A percentile compares a stretch with the other conserved stretches of the same genome.
These are phyloP conservation scores for Lophius americanus DNA, from an alignment of 2,797 vertebrate genomes.

Conservation along the genomic window DNA sequence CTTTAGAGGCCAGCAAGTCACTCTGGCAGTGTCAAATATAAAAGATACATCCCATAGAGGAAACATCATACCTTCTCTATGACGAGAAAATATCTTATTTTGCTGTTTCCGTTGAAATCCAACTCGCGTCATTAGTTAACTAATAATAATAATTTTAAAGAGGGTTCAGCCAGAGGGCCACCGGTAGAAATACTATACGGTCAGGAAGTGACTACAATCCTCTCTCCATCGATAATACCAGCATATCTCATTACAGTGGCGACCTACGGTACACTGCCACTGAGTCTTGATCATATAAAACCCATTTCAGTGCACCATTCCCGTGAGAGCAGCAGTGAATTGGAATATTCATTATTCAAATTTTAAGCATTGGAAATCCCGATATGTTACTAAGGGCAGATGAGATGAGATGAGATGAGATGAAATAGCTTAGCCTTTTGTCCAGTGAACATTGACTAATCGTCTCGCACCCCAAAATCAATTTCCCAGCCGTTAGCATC, in stretches of 20 bases:
- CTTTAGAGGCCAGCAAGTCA: conserved; percentile 52
- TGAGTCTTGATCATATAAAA: conserved; percentile 76
- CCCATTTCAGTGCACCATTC: conserved; percentile 67
- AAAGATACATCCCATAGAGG: conserved; percentile 30
- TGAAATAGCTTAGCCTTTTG: conserved; percentile 83
- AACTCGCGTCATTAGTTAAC: conserved; percentile 76
- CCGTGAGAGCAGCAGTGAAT: conserved; percentile 51
- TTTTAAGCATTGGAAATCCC: conserved; percentile 81
- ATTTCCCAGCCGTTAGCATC: conserved; percentile 79
- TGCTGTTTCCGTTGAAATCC: conserved; percentile 36
- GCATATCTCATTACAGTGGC: conserved; percentile 76
- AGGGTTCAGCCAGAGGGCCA: conserved; percentile 51
- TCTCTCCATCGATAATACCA: conserved; percentile 68
- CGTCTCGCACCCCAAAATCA: conserved; percentile 77
- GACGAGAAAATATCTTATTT: conserved; percentile 35
- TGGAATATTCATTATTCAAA: conserved; percentile 84
- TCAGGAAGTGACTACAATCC: conserved; percentile 72
- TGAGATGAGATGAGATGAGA: conserved; percentile 82
- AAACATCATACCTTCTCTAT: conserved; percentile 22
- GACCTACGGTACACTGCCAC: conserved; percentile 71
- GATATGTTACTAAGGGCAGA: conserved; percentile 80
- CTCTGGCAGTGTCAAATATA: conserved; percentile 59
- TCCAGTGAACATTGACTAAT: conserved; percentile 82
- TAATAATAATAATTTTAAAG: conserved; percentile 79
- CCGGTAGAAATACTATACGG: conserved; percentile 58